phyloP scores from a whole-genome alignment of 2,113 vertebrate species.

The Sisor rabdophorus region DNA sequence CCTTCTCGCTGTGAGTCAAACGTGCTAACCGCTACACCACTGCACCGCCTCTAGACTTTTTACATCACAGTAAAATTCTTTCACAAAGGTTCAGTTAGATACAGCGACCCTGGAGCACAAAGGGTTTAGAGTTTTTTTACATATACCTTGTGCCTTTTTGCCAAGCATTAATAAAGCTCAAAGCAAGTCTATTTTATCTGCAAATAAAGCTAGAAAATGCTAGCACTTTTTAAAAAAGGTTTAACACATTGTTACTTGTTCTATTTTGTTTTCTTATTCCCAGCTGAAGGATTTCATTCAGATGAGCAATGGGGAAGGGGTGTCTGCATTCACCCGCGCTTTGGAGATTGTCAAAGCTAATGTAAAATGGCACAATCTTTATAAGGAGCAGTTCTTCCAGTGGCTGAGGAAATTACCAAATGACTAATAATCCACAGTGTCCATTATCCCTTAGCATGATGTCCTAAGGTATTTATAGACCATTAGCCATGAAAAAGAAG shows the following conservation, averaged over 20 bases:
- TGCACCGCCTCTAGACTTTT: no score
- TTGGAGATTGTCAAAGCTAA: constrained; percentile 94
- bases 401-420: constrained; percentile 87
- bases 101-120: no score
- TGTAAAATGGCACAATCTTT: constrained; percentile 88
- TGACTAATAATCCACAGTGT: constrained; percentile 62
- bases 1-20: no score
- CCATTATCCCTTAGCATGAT: constrained; percentile 42
- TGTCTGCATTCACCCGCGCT: constrained; percentile 80
- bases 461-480: constrained; percentile 54
- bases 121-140: no score
- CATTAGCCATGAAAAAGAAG: constrained; percentile 37
- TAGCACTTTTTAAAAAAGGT: background rate
- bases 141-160: no score
- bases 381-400: constrained; percentile 88
- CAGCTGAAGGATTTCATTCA: constrained; percentile 93
- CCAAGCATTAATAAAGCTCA: no score
- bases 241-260: background rate
- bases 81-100: no score
- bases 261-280: constrained; percentile 1
- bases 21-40: no score
- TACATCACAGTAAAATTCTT: no score
- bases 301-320: constrained; percentile 73
- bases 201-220: no score
- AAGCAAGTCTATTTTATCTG: no score